Evolutionary conservation across 1,140 invertebrate species (phyloP).

Genomic region (Lasioglossum baleicum): DNA sequence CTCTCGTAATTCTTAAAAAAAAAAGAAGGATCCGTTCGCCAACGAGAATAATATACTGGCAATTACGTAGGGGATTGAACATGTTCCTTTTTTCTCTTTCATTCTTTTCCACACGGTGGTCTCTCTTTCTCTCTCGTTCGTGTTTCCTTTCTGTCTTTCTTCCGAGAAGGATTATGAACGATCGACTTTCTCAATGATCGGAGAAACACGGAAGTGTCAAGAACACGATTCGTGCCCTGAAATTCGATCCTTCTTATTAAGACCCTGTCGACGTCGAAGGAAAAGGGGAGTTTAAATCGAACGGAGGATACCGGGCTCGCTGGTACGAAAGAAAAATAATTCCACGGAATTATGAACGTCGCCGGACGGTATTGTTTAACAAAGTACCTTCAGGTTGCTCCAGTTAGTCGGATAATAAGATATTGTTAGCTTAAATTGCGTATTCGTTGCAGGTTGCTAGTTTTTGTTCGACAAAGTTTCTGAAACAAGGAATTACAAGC

Average conservation of each 20-base stretch:
- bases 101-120: too few species aligned
- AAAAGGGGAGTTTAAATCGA: slow-evolving; percentile 44
- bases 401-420: too few species aligned
- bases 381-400: too few species aligned
- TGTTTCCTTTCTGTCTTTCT: too few species aligned
- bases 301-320: slow-evolving; percentile 21
- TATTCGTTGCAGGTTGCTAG: too few species aligned
- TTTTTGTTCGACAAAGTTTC: too few species aligned
- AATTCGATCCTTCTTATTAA: slow-evolving; percentile 51
- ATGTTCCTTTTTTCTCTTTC: not conserved
- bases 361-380: not conserved
- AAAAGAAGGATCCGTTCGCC: not conserved
- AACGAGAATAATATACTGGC: slow-evolving; percentile 30
- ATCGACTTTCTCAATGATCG: slow-evolving; percentile 50
- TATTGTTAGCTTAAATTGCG: too few species aligned
- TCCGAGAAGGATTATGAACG: slow-evolving; percentile 17
- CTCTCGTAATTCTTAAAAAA: slow-evolving; percentile 11
- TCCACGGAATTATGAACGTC: slow-evolving; percentile 12
- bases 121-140: too few species aligned
- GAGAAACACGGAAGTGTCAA: slow-evolving; percentile 50
- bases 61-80: slow-evolving; percentile 18
- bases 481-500: too few species aligned
- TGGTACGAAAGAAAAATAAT: slow-evolving; percentile 17
- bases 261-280: slow-evolving; percentile 45
- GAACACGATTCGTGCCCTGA: slow-evolving; percentile 47